Conservation (phyloP, 2,888 invertebrate genomes). For the Drosophila tripunctata region DNA sequence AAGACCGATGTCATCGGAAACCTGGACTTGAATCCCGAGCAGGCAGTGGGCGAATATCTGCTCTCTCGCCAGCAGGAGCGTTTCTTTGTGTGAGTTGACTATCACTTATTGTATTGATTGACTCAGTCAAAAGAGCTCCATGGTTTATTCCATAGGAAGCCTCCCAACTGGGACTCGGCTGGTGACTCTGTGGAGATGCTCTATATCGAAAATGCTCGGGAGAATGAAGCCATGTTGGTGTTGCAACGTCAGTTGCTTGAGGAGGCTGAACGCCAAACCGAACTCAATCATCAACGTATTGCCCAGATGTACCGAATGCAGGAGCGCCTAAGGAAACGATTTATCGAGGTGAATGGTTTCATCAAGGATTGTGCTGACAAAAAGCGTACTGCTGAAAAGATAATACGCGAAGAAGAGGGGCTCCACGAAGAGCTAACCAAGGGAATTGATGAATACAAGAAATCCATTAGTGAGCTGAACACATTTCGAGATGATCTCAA, state of each 20-base stretch:
- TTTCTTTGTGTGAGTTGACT: constrained; percentile 77
- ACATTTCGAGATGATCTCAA: constrained; percentile 75
- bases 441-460: constrained; percentile 67
- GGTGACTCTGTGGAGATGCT: constrained; percentile 82
- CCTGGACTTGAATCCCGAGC: constrained; percentile 82
- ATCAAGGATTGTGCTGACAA: constrained; percentile 83
- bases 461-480: constrained; percentile 60
- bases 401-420: constrained; percentile 73
- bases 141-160: constrained; percentile 67
- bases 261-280: constrained; percentile 71
- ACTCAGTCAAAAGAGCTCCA: fast-evolving
- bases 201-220: constrained; percentile 81
- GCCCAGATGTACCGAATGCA: constrained; percentile 77
- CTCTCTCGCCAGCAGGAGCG: constrained; percentile 81
- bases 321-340: constrained; percentile 76
- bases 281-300: constrained; percentile 76
- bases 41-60: constrained; percentile 78
- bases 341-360: constrained; percentile 82
- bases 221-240: constrained; percentile 77
- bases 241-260: constrained; percentile 80
- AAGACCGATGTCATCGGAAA: constrained; percentile 82
- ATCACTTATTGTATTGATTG: background rate
- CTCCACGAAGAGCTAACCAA: constrained; percentile 66
- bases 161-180: constrained; percentile 83
- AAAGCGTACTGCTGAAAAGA: constrained; percentile 74